Conservation (phyloP, 2,113 vertebrate genomes). For the Pseudorhombus dupliciocellatus region DNA sequence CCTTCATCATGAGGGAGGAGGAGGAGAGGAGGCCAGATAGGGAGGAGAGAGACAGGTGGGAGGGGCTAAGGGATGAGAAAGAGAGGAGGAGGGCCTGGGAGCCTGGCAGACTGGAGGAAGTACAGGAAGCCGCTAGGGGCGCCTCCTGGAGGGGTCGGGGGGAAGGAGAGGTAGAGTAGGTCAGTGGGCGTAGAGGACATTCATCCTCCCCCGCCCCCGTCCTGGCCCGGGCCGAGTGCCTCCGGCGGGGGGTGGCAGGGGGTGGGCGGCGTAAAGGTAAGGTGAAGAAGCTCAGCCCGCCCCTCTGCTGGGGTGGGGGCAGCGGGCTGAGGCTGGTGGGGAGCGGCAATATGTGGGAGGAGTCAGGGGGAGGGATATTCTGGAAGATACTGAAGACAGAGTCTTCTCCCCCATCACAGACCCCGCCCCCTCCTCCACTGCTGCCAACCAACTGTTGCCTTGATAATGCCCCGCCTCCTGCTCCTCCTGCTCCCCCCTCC, state of each 20-base stretch:
- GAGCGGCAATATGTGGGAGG: slow-evolving; percentile 26
- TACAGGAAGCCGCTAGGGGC: slow-evolving; percentile 20
- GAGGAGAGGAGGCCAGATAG: slow-evolving; percentile 54
- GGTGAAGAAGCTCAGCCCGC: slow-evolving; percentile 43
- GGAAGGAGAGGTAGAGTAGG: neutral
- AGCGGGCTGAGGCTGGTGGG: slow-evolving; percentile 35
- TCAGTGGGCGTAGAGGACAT: neutral
- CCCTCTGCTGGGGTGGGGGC: slow-evolving; percentile 26
- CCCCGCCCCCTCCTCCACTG: neutral
- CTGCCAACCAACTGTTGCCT: neutral
- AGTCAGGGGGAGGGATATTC: neutral
- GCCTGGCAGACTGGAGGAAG: slow-evolving; percentile 22
- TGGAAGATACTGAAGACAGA: slow-evolving; percentile 52
- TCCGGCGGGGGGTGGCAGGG: neutral
- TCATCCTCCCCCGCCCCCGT: neutral
- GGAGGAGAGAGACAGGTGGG: slow-evolving; percentile 43
- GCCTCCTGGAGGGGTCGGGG: neutral
- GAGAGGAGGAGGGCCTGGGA: slow-evolving; percentile 49
- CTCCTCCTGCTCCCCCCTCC: slow-evolving; percentile 2
- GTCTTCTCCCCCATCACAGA: neutral
- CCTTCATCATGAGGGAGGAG: neutral
- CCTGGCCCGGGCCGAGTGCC: slow-evolving; percentile 28
- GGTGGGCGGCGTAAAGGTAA: slow-evolving; percentile 20
- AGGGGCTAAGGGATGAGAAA: slow-evolving; percentile 46
- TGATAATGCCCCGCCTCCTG: neutral